phyloP scores from a whole-genome alignment of 2,113 vertebrate genomes.

The Bagarius yarrelli region DNA sequence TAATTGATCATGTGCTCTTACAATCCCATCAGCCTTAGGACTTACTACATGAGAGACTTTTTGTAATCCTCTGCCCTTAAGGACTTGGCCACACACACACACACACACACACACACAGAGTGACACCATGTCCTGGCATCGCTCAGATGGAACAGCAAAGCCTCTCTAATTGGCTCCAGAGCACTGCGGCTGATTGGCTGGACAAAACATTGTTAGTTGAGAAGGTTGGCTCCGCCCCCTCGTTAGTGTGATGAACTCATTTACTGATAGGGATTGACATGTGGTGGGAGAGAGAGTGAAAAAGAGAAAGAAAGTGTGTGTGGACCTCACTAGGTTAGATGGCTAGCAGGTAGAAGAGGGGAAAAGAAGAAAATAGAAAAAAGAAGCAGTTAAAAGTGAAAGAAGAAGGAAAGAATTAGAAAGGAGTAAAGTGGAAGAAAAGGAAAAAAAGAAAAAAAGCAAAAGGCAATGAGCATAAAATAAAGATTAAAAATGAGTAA shows the following conservation, averaged over 20 bases:
- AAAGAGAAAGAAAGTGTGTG: too few relatives aligned
- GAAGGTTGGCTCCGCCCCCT: slow-evolving; percentile 73
- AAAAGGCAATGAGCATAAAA: not conserved
- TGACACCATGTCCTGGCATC: slow-evolving; percentile 51
- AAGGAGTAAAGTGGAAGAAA: too few relatives aligned
- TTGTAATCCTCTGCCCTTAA: slow-evolving; percentile 14
- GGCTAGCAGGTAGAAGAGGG: too few relatives aligned
- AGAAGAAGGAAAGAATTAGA: too few relatives aligned
- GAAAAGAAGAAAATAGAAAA: too few relatives aligned
- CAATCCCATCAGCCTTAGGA: slow-evolving; percentile 52
- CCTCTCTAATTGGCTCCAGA: slow-evolving; percentile 79
- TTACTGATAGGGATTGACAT: slow-evolving; percentile 82
- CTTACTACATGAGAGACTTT: slow-evolving; percentile 25
- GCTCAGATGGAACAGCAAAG: slow-evolving; percentile 69
- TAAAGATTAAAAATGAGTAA: not conserved
- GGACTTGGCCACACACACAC: not conserved
- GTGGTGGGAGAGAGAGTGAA: slow-evolving; percentile 36
- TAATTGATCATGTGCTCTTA: slow-evolving; percentile 59
- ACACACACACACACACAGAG: not conserved
- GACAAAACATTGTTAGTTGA: slow-evolving; percentile 75
- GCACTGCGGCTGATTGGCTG: slow-evolving; percentile 70
- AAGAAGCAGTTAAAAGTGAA: too few relatives aligned
- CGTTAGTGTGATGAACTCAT: slow-evolving; percentile 90
- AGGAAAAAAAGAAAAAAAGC: not conserved
- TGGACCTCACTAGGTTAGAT: too few relatives aligned